A percentile compares a stretch with the other conserved stretches of the same genome.
Evolutionary conservation across 2,888 invertebrate genomes (phyloP).

Genomic region (Caradrina clavipalpis): DNA sequence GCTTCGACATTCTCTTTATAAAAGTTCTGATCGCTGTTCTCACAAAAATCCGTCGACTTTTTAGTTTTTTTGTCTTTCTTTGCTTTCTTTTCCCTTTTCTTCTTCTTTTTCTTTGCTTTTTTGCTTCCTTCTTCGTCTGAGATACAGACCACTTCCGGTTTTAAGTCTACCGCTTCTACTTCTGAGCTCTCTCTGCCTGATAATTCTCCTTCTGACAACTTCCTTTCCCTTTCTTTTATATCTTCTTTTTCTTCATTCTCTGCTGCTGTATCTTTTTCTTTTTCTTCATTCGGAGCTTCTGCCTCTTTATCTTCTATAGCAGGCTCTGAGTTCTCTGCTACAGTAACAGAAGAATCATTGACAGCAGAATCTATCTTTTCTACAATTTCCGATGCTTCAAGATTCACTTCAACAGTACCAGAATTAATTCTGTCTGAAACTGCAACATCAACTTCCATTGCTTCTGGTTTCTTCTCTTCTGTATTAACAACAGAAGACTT

Average conservation of each 20-base stretch:
- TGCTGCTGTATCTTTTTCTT: not conserved
- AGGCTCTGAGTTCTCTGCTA: not conserved
- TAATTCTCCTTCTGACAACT: constrained; percentile 82
- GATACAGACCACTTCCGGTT: constrained; percentile 89
- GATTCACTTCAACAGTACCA: not conserved
- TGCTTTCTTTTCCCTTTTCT: constrained; percentile 79
- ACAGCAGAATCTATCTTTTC: not conserved
- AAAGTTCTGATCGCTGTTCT: constrained; percentile 80
- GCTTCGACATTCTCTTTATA: constrained; percentile 64
- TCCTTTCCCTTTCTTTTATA: constrained; percentile 47
- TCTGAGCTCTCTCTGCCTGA: constrained; percentile 80
- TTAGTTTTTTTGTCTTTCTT: constrained; percentile 77
- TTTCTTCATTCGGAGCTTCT: constrained; percentile 18
- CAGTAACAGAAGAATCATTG: not conserved
- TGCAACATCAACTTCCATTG: not conserved
- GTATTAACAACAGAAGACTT: constrained; percentile 1
- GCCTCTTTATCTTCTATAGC: not conserved
- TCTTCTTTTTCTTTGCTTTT: constrained; percentile 84
- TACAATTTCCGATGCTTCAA: not conserved
- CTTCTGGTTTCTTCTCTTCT: not conserved
- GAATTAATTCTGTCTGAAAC: not conserved
- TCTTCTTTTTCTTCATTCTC: constrained; percentile 2
- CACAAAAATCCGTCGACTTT: constrained; percentile 82
- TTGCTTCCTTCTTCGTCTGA: constrained; percentile 81
- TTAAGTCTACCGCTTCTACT: constrained; percentile 77